phyloP scores from a whole-genome alignment of 2,797 vertebrate species.

The Novumbra hubbsi region DNA sequence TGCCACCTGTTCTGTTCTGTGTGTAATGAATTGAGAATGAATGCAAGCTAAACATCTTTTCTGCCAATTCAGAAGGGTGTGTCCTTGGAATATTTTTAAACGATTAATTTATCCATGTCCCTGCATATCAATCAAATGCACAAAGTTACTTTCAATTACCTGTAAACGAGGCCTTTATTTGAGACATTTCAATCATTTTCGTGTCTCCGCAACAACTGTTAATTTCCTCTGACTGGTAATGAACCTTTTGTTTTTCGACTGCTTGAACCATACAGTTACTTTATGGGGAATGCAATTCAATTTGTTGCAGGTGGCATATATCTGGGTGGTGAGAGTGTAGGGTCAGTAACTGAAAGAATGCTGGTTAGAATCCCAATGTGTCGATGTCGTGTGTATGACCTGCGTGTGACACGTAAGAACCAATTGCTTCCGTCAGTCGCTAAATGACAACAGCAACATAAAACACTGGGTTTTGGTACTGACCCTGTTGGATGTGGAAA shows the following conservation, averaged over 20 bases:
- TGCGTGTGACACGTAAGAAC: too few species aligned
- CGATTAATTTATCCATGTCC: constrained; percentile 26
- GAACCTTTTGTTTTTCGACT: neutral
- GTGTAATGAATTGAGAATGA: constrained; percentile 25
- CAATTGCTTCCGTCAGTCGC: too few species aligned
- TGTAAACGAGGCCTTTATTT: neutral
- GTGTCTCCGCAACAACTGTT: neutral
- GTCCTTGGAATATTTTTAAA: constrained; percentile 33
- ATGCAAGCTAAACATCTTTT: constrained; percentile 32
- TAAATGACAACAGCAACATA: neutral
- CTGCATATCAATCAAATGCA: neutral
- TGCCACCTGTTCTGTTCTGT: constrained; percentile 25
- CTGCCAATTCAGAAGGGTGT: constrained; percentile 17
- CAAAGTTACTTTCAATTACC: neutral
- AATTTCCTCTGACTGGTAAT: neutral
- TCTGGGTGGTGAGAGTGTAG: too few species aligned
- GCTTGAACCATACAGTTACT: neutral
- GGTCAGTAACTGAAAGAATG: too few species aligned
- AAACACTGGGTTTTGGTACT: neutral
- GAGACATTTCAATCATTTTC: neutral
- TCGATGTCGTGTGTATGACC: too few species aligned
- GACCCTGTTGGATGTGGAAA: neutral
- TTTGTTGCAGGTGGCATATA: too few species aligned
- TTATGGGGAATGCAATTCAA: neutral
- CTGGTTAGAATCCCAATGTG: too few species aligned